Evolutionary conservation across 2,113 vertebrate genomes (phyloP), one percentile per base, ranked within the genome.

Genomic region (Ctenomys sociabilis): DNA sequence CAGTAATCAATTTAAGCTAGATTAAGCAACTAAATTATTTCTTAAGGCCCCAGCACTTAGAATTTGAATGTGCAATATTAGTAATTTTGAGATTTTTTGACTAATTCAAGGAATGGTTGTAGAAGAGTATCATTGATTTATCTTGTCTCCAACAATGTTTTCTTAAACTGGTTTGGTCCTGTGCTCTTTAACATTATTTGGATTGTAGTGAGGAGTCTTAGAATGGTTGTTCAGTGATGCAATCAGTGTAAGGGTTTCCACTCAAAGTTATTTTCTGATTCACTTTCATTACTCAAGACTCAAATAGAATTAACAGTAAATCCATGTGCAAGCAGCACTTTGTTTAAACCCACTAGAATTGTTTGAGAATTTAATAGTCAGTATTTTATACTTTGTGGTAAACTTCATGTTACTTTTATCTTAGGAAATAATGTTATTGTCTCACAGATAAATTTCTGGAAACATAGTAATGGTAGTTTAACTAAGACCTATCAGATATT

Each of bases 11-110:
- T 28, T 32, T 90, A 87, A 73, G 30, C 59, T 90, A 84, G 30
- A 68, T 86, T 75, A 89, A 93, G 40, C 72, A 91, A 91, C 59
- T 63, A 35, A 95, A 9, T 28, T 52, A n/a, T 59, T 93, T 94
- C 43, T 78, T 90, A 21, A 90, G n/a, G 32, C 66, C 3, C 49
- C 17, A 61, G 49, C 3, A 75, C 28, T 85, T 91, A 68, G 4
- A 40, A 12, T 89, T 83, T 57, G 21, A 70, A 77, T 90, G 19
- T 87, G n/a, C 35, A 78, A 86, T 54, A 86, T 89, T 45, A 89
- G 78, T 61, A 72, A 95, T 86, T 1, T 59, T 87, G 57, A 84
- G 61, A 2, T 78, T 82, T 92, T 92, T 90, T 83, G 7, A 90
- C 22, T 92, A 95, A 85, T 57, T 93, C 37, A 88, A 82, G 64